Evolutionary conservation across 2,888 invertebrate genomes (phyloP), one percentile per base, ranked within the genome.

Genomic region (Onthophagus sagittarius): DNA sequence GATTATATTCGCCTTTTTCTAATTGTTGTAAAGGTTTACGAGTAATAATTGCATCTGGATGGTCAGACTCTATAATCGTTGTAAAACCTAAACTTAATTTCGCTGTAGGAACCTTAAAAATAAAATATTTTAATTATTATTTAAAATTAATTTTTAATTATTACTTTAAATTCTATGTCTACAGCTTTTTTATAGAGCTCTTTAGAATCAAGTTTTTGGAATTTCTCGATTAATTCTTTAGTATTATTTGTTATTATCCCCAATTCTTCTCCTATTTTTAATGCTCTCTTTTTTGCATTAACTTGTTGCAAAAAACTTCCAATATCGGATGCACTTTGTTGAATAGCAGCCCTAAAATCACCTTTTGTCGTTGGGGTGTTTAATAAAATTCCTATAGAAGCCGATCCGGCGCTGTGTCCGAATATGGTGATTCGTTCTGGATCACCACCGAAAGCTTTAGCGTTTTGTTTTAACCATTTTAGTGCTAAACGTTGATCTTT

Each of bases 361-460:
- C 67, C 67, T 13, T 9, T 67, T 63, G 39, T 71, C 6, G 2
- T 62, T 33, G n/a, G 71, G 0, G 23, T 9, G n/a, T 23, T n/a
- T 5, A 67, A 0, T 15, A 67, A 67, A 32, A 5, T 31, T n/a
- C 15, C 15, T 31, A 91, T 90, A 76, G 91, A 89, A 0, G 89
- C 91, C 53, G 89, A 91, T 0, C 92, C 92, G 0, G 92, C 89
- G 4, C 92, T 91, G 77, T 88, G 86, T 0, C 92, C 92, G 0
- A 88, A 81, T 0, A 92, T 80, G 0, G 91, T 89, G 23, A 92
- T 86, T 76, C 88, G 88, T 62, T 88, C 87, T 2, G 90, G 88
- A 83, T 92, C 88, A 0, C 92, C 92, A 1, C 90, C 90, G 77
- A 92, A 92, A 80, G 85, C 85, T 76, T 87, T 85, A 75, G 92